phyloP scores from a whole-genome alignment of 2,888 invertebrate genomes.

The Dorcus hopei region DNA sequence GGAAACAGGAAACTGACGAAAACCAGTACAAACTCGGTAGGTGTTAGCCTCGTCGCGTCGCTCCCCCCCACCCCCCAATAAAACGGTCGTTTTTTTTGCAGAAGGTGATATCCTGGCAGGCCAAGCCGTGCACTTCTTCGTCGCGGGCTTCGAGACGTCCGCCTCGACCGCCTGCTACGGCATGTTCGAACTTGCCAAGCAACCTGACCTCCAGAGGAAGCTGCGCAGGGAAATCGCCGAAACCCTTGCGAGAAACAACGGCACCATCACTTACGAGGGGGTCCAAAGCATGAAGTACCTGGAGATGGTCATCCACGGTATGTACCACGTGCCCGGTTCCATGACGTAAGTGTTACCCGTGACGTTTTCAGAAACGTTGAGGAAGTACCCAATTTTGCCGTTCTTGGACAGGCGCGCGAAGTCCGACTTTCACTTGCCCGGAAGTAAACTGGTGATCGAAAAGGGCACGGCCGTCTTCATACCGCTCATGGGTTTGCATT shows the following conservation, averaged over 20 bases:
- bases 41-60: no score
- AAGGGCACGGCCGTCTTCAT: conserved; percentile 4
- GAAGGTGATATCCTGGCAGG: conserved; percentile 1
- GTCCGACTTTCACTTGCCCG: conserved; percentile 6
- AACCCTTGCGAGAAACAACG: neutral
- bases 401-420: conserved; percentile 1
- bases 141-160: conserved; percentile 10
- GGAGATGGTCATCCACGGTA: conserved; percentile 10
- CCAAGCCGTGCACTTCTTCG: conserved; percentile 8
- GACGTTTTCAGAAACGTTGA: conserved; percentile 10
- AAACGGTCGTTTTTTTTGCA: neutral
- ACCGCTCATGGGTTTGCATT: conserved; percentile 2
- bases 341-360: no score
- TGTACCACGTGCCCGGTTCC: neutral
- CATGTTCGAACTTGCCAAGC: conserved; percentile 9
- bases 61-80: neutral
- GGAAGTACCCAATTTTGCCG: conserved; percentile 12
- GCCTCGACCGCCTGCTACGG: conserved; percentile 3
- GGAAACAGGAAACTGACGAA: no score
- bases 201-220: conserved; percentile 10
- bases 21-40: no score
- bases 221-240: conserved; percentile 6
- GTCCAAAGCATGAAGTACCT: conserved; percentile 11
- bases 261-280: conserved; percentile 7
- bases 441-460: conserved; percentile 3